Base-by-base conservation (phyloP, 2,113 vertebrate species). In the Malurus elegans region DNA sequence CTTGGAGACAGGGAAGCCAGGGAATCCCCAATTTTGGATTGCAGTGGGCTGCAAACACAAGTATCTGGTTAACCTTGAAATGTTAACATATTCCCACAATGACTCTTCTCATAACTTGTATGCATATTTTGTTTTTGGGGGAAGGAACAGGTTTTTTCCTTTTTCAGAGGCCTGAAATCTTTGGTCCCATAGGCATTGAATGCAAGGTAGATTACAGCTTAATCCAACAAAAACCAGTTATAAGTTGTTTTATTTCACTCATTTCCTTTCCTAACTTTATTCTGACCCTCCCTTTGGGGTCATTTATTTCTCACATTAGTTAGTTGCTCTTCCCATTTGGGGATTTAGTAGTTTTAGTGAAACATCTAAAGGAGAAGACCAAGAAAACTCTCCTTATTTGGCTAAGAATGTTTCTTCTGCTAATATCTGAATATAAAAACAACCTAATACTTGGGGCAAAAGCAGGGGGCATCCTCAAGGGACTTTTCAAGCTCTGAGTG, bases 351-450 rank as follows among this genome's bases (percentile, higher is more conserved):
- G 86, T 81, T 94, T 88, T 76, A 88, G 83, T 86, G 86, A 92
- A 95, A 94, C 76, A 89, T 94, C 67, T 86, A 65, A 92, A 95
- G 92, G 74, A 95, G 48, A 95, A 88, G 83, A 96, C 60, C 60
- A 93, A 94, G 95, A 44, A 96, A 97, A 89, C 56, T 79, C 78
- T 96, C 94, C 95, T 96, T 97, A 96, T 97, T 96, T 95, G 95
- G 96, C 79, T 92, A 92, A 94, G 94, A 95, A 95, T 94, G 88
- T 72, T 92, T 89, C 80, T 93, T 95, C 94, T 95, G 72, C 72
- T 94, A 94, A 92, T 84, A 94, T 93, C 86, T 94, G 79, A 90
- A 86, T 78, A 71, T n/a, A 86, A 93, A 96, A 96, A 84, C 91
- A 97, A 91, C 69, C 53, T 80, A 93, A 95, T 94, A 71, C 83